These are phyloP conservation scores for Nasonovia ribisnigri DNA, from an alignment of 2,888 invertebrate genomes.

Conservation along the genomic window DNA sequence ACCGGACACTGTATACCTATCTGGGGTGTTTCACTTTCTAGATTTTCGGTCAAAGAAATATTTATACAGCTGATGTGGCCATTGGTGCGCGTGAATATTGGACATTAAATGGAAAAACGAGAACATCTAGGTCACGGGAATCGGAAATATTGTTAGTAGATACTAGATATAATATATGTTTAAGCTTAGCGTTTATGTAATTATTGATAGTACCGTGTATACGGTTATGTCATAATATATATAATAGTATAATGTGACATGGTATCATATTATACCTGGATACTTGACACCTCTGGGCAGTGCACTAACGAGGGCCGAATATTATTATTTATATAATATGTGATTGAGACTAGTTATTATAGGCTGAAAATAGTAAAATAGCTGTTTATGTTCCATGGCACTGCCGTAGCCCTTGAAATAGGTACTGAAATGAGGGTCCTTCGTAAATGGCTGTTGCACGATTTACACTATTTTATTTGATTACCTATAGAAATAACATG, in stretches of 20 bases:
- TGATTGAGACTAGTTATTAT: neutral
- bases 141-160: neutral
- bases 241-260: neutral
- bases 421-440: neutral
- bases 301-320: neutral
- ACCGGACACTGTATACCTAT: neutral
- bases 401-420: neutral
- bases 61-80: neutral
- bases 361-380: neutral
- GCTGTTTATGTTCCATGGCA: neutral
- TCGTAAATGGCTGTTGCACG: neutral
- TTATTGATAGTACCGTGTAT: neutral
- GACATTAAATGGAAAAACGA: neutral
- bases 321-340: neutral
- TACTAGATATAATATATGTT: too few species aligned
- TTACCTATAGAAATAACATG: neutral
- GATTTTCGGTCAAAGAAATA: neutral
- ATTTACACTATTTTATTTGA: neutral
- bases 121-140: neutral
- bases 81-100: neutral
- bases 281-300: neutral
- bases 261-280: neutral
- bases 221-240: neutral
- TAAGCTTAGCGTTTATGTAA: neutral
- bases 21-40: slow-evolving; percentile 1